Percentiles rank a stretch among this genome's conserved stretches.
phyloP scores from a whole-genome alignment of 2,113 vertebrate genomes.

The Bothrops jararaca region DNA sequence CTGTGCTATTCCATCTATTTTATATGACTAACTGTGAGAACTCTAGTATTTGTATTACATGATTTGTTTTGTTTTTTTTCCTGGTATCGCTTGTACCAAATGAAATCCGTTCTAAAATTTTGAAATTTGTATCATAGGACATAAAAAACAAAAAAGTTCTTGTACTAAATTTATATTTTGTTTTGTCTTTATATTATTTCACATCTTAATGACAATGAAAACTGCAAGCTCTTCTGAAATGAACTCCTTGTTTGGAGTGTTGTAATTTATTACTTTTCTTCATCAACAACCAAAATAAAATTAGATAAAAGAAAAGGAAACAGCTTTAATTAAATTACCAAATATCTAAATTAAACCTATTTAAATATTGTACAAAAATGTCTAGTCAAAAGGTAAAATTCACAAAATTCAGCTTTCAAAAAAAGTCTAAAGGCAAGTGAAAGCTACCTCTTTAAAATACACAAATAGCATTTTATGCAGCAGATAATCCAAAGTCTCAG shows the following conservation, averaged over 20 bases:
- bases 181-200: background rate
- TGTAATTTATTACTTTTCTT: background rate
- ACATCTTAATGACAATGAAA: background rate
- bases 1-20: background rate
- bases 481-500: constrained; percentile 43
- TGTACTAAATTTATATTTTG: background rate
- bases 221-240: background rate
- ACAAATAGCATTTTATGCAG: constrained; percentile 47
- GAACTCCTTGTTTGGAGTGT: background rate
- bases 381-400: accelerated
- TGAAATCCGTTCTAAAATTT: background rate
- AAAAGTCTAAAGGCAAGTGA: constrained; percentile 5
- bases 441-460: constrained; percentile 47
- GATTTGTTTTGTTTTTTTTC: background rate
- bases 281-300: background rate
- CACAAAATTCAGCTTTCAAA: background rate
- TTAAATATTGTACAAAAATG: background rate
- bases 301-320: background rate
- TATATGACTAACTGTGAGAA: background rate
- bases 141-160: background rate
- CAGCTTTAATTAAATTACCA: background rate
- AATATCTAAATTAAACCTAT: background rate
- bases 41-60: background rate
- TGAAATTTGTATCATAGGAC: background rate
- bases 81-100: background rate